Base-by-base conservation (phyloP, 1,140 invertebrate genomes). In the Camponotus floridanus region DNA sequence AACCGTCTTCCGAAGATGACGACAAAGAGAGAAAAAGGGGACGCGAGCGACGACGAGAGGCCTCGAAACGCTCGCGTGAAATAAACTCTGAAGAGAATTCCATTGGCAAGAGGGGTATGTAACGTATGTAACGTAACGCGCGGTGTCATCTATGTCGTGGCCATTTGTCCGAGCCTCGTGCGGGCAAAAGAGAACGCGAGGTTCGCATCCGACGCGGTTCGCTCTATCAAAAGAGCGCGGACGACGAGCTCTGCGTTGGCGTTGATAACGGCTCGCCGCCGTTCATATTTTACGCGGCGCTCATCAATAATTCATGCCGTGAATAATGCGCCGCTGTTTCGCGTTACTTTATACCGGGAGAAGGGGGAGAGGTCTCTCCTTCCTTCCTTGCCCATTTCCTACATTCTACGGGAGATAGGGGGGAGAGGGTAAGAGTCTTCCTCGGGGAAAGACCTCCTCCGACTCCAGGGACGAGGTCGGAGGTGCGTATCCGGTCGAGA, bases 301-400 rank as follows among this genome's bases (percentile, higher is more conserved):
- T 94, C 93, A 94, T 94, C 94, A 94, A 94, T 94, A 94, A 94
- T 94, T 94, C 94, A 94, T 94, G 91, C 93, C 87, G 91, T 94
- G 94, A 94, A 94, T 94, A 94, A 94, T 94, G 93, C 92, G 94
- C 90, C 88, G 89, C 92, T 94, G 93, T 94, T 94, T 94, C 92
- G 91, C 92, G 90, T 94, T 93, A 93, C 93, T 93, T 92, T 93
- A 92, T 93, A 93, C 90, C 71, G 55, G 71, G 42, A 39, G 6
- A 9, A 15, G 86, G 55, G 68, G 42, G 6, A 39, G 42, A 15
- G 86, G 78, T 86, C 84, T 83, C 73, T 83, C 76, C 57, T 79
- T 51, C 18, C 84, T 21, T 45, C 21, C 31, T 18, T 11, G 5
- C 15, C 18, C n/a, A 36, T 7, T 18, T 57, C 15, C 15, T 18